These are phyloP conservation scores for Arctocebus calabarensis DNA, from an alignment of 2,797 vertebrate species.

Conservation along the genomic window DNA sequence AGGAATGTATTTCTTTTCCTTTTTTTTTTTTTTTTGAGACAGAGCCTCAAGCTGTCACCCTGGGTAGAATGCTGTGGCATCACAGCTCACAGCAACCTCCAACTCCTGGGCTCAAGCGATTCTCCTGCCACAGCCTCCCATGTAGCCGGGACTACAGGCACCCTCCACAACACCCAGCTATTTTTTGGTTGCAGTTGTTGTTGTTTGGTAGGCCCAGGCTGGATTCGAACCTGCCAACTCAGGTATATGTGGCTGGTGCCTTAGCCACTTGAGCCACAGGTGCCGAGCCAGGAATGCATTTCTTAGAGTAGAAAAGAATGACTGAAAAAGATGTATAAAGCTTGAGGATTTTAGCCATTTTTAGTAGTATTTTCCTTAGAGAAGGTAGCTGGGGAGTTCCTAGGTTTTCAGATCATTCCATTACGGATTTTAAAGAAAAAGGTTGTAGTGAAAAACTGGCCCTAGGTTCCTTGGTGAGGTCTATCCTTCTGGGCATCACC, in stretches of 20 bases:
- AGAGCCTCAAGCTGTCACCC: too few species aligned
- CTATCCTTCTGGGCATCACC: not conserved
- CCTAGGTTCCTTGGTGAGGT: not conserved
- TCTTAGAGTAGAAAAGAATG: not conserved
- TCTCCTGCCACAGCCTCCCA: too few species aligned
- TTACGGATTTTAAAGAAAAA: constrained; percentile 35
- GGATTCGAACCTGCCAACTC: too few species aligned
- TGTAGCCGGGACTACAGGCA: too few species aligned
- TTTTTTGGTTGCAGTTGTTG: too few species aligned
- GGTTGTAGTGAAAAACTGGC: not conserved
- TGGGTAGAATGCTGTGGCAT: too few species aligned
- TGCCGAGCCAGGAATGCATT: not conserved
- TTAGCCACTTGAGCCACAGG: too few species aligned
- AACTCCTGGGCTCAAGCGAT: too few species aligned
- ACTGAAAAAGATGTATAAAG: constrained; percentile 7
- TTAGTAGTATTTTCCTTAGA: constrained; percentile 40
- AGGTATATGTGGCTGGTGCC: too few species aligned
- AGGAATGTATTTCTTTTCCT: not conserved
- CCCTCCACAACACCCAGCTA: too few species aligned
- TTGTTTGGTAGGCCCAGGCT: too few species aligned
- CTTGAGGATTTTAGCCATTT: constrained; percentile 13
- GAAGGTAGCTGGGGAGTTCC: not conserved
- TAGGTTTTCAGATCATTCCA: constrained; percentile 15
- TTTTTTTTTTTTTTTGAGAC: not conserved
- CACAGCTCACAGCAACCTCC: too few species aligned